A percentile compares a stretch with the other conserved stretches of the same genome.
phyloP scores from a whole-genome alignment of 2,888 invertebrate genomes.

The Drosophila mulleri region DNA sequence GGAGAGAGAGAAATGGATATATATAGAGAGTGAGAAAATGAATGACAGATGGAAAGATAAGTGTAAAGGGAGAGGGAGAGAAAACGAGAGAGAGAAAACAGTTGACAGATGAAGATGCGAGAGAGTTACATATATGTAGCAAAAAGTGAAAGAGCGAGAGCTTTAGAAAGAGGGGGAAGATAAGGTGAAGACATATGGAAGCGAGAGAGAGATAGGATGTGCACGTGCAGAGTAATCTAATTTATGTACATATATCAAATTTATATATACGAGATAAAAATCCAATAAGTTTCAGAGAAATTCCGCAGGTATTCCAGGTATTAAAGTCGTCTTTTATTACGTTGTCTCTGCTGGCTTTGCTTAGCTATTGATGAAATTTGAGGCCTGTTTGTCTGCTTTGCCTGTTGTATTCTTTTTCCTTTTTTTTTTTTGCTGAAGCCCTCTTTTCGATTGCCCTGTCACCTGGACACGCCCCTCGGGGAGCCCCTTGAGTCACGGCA shows the following conservation, averaged over 20 bases:
- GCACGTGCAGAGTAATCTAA: not conserved
- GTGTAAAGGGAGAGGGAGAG: not conserved
- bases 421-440: constrained; percentile 11
- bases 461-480: constrained; percentile 23
- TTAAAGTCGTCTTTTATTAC: not conserved
- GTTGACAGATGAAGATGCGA: not conserved
- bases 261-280: not conserved
- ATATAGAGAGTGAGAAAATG: not conserved
- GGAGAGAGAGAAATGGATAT: too few relatives aligned
- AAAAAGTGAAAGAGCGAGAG: not conserved
- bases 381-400: constrained; percentile 47
- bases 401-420: constrained; percentile 32
- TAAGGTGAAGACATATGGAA: not conserved
- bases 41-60: not conserved
- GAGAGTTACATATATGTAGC: too few relatives aligned
- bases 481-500: constrained; percentile 13
- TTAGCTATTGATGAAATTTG: constrained; percentile 40
- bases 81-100: not conserved
- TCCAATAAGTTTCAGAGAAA: not conserved
- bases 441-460: constrained; percentile 21
- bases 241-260: not conserved
- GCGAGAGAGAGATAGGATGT: not conserved
- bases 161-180: too few relatives aligned
- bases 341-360: not conserved
- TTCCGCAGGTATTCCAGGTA: not conserved